Base-by-base conservation (phyloP, 2,113 vertebrate species). In the Gopherus evgoodei region DNA sequence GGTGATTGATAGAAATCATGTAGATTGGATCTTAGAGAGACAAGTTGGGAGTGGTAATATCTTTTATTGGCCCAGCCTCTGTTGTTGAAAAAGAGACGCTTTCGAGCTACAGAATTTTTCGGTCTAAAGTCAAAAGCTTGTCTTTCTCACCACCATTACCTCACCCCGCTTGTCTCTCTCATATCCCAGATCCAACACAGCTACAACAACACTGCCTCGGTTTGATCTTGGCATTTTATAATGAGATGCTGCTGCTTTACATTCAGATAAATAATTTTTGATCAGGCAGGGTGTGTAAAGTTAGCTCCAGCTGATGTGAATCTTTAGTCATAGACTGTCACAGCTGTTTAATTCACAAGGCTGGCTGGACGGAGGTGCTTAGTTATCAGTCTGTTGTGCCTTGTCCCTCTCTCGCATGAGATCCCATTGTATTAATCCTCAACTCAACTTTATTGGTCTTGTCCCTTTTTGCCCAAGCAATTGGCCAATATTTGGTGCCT, bases 291-390 rank as follows among this genome's bases (percentile, higher is more conserved):
- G 3, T 12, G 22, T 4, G 44, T 35, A 84, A 25, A 3, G 4
- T 0, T 0, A 1, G 2, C 4, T 24, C 22, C 11, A 62, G 81
- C 11, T 0, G 0, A 27, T 14, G 42, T 12, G 12, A 25, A 14
- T 78, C 4, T 1, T 65, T 35, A 2, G 3, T 31, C 88, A 65
- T 47, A 2, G 42, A 42, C 53, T 47, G 62, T 31, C 4, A 0
- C 6, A 1, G n/a, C 11, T 0, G 57, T 83, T 49, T 87, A 35
- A 5, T 29, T 81, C 29, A 4, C 0, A 2, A 35, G n/a, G 24
- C 0, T 2, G 35, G 52, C 62, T 1, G 21, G 35, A 35, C 16
- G 3, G 62, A 62, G 25, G 1, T n/a, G 8, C 16, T 50, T 9
- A 8, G 69, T 42, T 35, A 22, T 85, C 57, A 42, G 11, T 25